phyloP scores from a whole-genome alignment of 2,113 vertebrate genomes.

The Ursus arctos region DNA sequence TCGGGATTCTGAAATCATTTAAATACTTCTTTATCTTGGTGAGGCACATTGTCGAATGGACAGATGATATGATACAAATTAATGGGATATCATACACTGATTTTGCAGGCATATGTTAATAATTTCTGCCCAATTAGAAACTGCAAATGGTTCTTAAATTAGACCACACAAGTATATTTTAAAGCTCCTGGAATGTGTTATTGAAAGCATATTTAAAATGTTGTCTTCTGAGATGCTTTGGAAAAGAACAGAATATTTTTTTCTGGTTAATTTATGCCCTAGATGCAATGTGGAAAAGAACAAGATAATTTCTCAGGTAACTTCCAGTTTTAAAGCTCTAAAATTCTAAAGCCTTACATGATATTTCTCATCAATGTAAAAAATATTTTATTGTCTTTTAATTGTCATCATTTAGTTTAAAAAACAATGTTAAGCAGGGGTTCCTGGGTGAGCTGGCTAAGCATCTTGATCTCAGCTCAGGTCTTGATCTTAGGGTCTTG shows the following conservation, averaged over 20 bases:
- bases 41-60: not conserved
- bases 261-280: not conserved
- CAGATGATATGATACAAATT: not conserved
- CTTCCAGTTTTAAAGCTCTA: not conserved
- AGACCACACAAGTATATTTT: not conserved
- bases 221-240: constrained; percentile 9
- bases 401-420: not conserved
- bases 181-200: not conserved
- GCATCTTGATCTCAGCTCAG: not conserved
- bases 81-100: not conserved
- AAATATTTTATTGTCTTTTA: not conserved
- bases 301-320: not conserved
- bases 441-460: not conserved
- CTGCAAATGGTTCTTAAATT: not conserved
- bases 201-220: not conserved
- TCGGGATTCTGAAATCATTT: not conserved
- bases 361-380: not conserved
- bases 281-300: not conserved
- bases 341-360: not conserved
- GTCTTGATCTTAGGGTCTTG: not conserved
- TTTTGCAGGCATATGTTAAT: constrained; percentile 22
- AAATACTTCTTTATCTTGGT: not conserved
- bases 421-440: not conserved
- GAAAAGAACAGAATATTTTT: not conserved
- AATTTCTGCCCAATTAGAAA: constrained; percentile 8